phyloP scores from a whole-genome alignment of 2,888 invertebrate species.

The Dione juno region DNA sequence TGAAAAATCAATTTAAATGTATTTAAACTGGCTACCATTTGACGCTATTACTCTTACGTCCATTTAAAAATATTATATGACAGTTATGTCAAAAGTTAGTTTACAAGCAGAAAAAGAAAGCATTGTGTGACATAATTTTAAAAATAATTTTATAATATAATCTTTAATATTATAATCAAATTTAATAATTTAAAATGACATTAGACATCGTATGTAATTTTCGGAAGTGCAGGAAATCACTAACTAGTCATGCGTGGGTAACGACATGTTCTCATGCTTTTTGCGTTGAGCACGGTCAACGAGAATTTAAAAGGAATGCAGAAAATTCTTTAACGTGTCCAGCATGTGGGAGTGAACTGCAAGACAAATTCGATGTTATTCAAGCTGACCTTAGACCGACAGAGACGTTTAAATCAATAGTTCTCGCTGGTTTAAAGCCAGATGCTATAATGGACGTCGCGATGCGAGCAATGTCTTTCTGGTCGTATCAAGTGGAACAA shows the following conservation, averaged over 20 bases:
- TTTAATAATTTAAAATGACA: conserved; percentile 53
- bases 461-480: conserved; percentile 82
- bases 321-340: conserved; percentile 77
- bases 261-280: conserved; percentile 83
- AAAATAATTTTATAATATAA: background rate
- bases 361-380: conserved; percentile 80
- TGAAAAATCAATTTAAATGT: background rate
- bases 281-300: conserved; percentile 81
- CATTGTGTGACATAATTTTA: background rate
- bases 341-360: conserved; percentile 77
- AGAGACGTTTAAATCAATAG: conserved; percentile 81
- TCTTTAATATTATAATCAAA: background rate
- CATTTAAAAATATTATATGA: conserved; percentile 12
- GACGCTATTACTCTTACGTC: background rate
- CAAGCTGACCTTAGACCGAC: conserved; percentile 79
- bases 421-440: conserved; percentile 80
- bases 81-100: conserved; percentile 15
- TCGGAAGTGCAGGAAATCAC: conserved; percentile 77
- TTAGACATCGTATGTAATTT: conserved; percentile 81
- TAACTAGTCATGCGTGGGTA: conserved; percentile 78
- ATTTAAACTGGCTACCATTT: conserved; percentile 1
- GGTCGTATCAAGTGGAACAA: conserved; percentile 81
- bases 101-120: background rate
- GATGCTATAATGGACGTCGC: conserved; percentile 82
- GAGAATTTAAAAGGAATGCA: conserved; percentile 73